These are phyloP conservation scores for Phylloscopus trochilus DNA, from an alignment of 2,113 vertebrate species.

Conservation along the genomic window DNA sequence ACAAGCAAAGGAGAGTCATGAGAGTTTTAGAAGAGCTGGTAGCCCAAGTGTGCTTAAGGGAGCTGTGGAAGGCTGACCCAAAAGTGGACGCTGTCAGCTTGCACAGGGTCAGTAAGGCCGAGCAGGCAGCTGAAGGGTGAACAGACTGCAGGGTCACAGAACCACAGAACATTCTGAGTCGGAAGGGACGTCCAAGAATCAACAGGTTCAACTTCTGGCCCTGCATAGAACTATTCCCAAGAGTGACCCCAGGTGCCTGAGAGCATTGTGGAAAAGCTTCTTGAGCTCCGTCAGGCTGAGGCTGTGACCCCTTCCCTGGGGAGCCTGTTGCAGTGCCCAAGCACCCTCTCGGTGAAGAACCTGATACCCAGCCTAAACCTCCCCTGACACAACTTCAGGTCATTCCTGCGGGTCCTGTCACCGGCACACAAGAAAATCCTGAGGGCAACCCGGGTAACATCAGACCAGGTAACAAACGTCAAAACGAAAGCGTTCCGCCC, in stretches of 20 bases:
- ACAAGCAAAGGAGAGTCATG: not conserved
- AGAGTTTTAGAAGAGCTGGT: not conserved
- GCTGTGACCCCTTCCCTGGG: not conserved
- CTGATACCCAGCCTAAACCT: accelerated
- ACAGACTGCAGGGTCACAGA: not conserved
- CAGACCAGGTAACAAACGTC: not conserved
- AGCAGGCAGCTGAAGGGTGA: not conserved
- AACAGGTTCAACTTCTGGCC: accelerated
- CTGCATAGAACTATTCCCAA: too few species aligned
- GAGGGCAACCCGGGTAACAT: not conserved
- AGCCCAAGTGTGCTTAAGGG: accelerated
- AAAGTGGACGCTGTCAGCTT: accelerated
- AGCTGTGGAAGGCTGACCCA: not conserved
- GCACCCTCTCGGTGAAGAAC: accelerated
- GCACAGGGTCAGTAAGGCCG: not conserved
- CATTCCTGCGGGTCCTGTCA: not conserved
- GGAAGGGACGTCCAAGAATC: accelerated
- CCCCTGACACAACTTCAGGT: accelerated
- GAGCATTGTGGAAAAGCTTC: accelerated
- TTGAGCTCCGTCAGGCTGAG: not conserved
- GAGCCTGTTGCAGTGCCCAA: not conserved
- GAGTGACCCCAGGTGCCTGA: not conserved
- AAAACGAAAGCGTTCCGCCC: accelerated
- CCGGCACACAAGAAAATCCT: not conserved
- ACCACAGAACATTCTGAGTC: not conserved